phyloP scores from a whole-genome alignment of 2,888 invertebrate genomes.

The Sepioteuthis lessoniana region DNA sequence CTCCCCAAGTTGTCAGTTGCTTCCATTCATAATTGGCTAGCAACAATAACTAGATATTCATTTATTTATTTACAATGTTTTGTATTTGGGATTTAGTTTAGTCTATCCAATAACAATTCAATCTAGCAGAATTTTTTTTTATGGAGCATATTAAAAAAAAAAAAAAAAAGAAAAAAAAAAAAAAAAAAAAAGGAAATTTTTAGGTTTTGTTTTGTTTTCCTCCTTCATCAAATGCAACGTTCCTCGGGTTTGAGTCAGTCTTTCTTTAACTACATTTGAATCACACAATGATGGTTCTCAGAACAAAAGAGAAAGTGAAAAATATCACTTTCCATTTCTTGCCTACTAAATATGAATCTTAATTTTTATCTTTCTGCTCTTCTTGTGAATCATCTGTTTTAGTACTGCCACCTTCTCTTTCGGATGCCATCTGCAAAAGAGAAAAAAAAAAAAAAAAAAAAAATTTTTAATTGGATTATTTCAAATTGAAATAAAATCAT shows the following conservation, averaged over 20 bases:
- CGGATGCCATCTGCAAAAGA: slow-evolving; percentile 59
- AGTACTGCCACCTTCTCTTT: slow-evolving; percentile 55
- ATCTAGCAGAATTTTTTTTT: neutral
- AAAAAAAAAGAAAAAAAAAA: neutral
- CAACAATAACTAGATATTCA: slow-evolving; percentile 4
- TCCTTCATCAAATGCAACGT: neutral
- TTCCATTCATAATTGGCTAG: neutral
- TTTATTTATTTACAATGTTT: neutral
- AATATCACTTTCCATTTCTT: neutral
- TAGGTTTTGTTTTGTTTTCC: neutral
- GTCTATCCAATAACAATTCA: neutral
- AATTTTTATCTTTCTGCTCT: slow-evolving; percentile 60
- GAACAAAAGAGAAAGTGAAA: neutral
- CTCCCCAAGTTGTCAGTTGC: neutral
- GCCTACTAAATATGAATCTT: slow-evolving; percentile 45
- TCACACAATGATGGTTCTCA: neutral
- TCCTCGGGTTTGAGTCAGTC: neutral
- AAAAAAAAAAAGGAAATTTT: neutral
- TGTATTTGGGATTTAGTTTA: neutral
- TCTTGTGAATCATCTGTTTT: slow-evolving; percentile 52
- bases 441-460: neutral
- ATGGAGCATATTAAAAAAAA: neutral
- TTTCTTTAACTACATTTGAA: neutral
- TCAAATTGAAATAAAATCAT: too few species aligned
- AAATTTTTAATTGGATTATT: neutral